Base-by-base conservation (phyloP, 2,797 vertebrate genomes). In the Centropyge bicolor region DNA sequence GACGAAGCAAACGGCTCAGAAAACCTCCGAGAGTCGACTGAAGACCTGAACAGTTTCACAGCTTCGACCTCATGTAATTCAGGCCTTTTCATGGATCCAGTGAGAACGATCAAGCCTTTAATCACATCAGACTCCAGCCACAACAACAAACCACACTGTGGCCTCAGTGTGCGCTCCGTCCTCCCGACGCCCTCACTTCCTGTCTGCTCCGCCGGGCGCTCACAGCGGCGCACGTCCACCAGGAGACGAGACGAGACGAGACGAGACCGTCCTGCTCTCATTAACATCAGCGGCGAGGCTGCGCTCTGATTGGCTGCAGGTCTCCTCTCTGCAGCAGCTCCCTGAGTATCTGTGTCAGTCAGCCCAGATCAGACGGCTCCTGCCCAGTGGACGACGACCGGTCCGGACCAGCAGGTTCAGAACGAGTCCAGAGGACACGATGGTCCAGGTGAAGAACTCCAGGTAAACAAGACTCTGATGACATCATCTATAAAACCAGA, bases 261-360 rank as follows among this genome's bases (percentile, higher is more conserved):
- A n/a, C n/a, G n/a, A n/a, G 64, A 73, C 74, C 59, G 46, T 27
- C 43, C 59, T 49, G 6, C 51, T 4, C 65, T 78, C 83, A 67
- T 85, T 55, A 76, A 45, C 49, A 78, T 67, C 54, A 40, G 31
- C 69, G n/a, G 3, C 45, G 24, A 61, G 31, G 71, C 59, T 16
- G 19, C 55, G 60, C 76, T 82, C 83, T 66, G 72, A 86, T 69
- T 76, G 72, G 20, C 59, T 51, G 64, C 36, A 0, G 35, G 8
- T 19, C 60, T 6, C 27, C 70, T 59, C 5, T 27, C 49, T 24
- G 70, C 61, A 24, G 59, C 45, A 55, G 68, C 74, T 88, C 61
- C 19, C 2, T 45, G 82, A 67, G 62, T 75, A 71, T 85, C 74
- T 62, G 70, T 83, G 82, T 78, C 82, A 83, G 78, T 80, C 82